These are phyloP conservation scores for Patiria pectinifera DNA, from an alignment of 53 echinoderm and acorn worm species.

Conservation along the genomic window DNA sequence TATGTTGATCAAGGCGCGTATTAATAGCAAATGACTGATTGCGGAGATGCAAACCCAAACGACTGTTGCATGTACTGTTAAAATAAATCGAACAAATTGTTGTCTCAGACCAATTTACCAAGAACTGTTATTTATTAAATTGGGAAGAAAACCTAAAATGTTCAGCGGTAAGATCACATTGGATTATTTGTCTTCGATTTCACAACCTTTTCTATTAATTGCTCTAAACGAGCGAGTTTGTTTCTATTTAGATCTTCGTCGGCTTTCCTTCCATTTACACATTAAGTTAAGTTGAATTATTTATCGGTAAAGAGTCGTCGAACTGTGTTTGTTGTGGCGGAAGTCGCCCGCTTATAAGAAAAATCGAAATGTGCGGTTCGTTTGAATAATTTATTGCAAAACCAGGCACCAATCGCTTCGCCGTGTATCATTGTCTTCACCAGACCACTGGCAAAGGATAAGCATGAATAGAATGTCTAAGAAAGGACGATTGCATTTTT, in stretches of 20 bases:
- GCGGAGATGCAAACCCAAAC: neutral
- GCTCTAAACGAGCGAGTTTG: too few species aligned
- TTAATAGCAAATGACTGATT: constrained; percentile 6
- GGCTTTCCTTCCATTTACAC: neutral
- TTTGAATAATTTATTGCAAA: constrained; percentile 67
- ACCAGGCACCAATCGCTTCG: constrained; percentile 8
- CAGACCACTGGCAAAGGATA: neutral
- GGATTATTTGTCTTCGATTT: too few species aligned
- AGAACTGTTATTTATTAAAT: neutral
- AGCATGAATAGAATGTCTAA: neutral
- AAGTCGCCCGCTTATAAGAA: constrained; percentile 50
- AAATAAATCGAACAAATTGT: neutral
- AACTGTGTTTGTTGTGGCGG: neutral
- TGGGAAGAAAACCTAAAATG: neutral
- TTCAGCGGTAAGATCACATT: too few species aligned
- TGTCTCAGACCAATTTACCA: neutral
- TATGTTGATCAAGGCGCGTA: constrained; percentile 17
- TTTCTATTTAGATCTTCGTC: neutral
- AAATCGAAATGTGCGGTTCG: constrained; percentile 56
- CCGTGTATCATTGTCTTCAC: neutral
- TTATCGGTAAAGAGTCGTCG: constrained; percentile 32
- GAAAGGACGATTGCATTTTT: neutral
- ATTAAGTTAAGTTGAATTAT: neutral
- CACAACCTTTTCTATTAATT: too few species aligned
- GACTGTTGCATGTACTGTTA: neutral